These are phyloP conservation scores for Oncorhynchus mykiss DNA, from an alignment of 2,113 vertebrate genomes.

Conservation along the genomic window DNA sequence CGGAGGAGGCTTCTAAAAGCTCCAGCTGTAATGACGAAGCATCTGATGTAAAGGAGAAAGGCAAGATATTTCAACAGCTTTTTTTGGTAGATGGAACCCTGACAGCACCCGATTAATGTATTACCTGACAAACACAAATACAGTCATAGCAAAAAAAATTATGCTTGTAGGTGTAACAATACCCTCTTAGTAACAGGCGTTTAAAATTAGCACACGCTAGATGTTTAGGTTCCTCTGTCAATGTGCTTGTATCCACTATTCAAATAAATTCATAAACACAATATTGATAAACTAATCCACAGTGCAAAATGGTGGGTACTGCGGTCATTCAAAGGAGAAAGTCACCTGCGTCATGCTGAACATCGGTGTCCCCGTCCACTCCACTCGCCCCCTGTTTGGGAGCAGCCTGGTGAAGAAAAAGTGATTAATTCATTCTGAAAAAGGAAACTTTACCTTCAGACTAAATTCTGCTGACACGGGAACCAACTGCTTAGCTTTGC, in stretches of 20 bases:
- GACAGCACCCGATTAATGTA: neutral
- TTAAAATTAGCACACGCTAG: too few species aligned
- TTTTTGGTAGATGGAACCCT: neutral
- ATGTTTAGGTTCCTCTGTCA: too few species aligned
- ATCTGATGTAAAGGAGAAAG: slow-evolving; percentile 53
- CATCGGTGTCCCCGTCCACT: slow-evolving; percentile 42
- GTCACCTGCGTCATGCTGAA: slow-evolving; percentile 62
- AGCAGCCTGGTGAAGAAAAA: slow-evolving; percentile 61
- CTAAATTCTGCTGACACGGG: neutral
- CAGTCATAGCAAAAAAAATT: neutral
- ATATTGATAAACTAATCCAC: neutral
- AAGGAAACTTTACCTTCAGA: slow-evolving; percentile 23
- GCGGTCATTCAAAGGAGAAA: neutral
- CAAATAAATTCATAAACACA: too few species aligned
- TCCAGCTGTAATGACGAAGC: slow-evolving; percentile 53
- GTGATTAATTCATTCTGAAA: neutral
- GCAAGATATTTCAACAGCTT: neutral
- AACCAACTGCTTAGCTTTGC: too few species aligned
- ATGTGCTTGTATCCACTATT: too few species aligned
- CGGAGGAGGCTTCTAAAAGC: slow-evolving; percentile 48
- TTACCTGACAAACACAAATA: neutral
- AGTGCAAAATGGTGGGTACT: neutral
- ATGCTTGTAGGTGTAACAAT: neutral
- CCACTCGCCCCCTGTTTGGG: slow-evolving; percentile 53
- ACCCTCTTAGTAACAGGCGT: too few species aligned